A percentile compares a stretch with the other conserved stretches of the same genome.
Evolutionary conservation across 2,113 vertebrate genomes (phyloP).

Genomic region (Cyprinodon tularosa): DNA sequence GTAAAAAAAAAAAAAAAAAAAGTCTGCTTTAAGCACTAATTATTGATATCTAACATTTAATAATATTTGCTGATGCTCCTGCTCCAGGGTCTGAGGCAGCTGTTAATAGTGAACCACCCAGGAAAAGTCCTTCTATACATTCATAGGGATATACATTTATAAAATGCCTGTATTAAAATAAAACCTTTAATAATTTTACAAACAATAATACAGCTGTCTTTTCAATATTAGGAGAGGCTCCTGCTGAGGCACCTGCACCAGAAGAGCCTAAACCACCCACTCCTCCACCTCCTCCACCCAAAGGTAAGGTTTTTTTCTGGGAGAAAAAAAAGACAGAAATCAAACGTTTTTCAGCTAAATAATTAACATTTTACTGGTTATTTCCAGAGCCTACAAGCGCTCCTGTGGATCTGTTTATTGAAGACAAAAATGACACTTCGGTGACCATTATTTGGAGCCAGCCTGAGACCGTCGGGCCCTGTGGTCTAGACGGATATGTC

Average conservation of each 20-base stretch:
- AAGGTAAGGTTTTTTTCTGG: conserved; percentile 63
- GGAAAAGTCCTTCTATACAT: conserved; percentile 7
- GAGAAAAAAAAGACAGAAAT: not conserved
- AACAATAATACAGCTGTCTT: conserved; percentile 46
- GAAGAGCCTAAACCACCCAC: conserved; percentile 77
- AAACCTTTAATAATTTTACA: conserved; percentile 27
- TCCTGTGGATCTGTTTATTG: conserved; percentile 83
- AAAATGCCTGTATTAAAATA: not conserved
- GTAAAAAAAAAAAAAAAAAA: not conserved
- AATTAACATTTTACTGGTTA: not conserved
- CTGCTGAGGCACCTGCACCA: conserved; percentile 65
- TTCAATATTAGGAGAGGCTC: conserved; percentile 73
- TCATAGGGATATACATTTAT: not conserved
- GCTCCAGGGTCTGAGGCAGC: conserved; percentile 40
- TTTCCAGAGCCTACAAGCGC: conserved; percentile 85
- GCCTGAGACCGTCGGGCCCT: conserved; percentile 80
- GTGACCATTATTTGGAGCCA: conserved; percentile 90
- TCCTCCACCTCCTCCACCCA: conserved; percentile 75
- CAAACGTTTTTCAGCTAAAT: not conserved
- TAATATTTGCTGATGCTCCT: conserved; percentile 50
- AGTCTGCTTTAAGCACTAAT: conserved; percentile 32
- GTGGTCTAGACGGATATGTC: conserved; percentile 86
- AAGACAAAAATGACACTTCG: conserved; percentile 87
- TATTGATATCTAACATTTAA: conserved; percentile 48
- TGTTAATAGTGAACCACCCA: conserved; percentile 52